phyloP scores from a whole-genome alignment of 2,113 vertebrate species.

The Cinclus mexicanus region DNA sequence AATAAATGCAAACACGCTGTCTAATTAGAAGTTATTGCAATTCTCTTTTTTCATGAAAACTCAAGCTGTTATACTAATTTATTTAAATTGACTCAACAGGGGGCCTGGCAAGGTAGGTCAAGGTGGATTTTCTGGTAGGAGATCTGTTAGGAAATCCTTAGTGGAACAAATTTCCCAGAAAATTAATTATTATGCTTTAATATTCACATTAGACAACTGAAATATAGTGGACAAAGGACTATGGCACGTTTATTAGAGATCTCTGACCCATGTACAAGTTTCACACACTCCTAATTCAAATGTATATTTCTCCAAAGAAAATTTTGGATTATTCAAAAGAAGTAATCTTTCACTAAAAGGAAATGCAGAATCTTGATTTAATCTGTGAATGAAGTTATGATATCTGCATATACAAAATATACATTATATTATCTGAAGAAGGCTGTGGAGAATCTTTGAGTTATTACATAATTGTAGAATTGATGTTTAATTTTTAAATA shows the following conservation, averaged over 20 bases:
- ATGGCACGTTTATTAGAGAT: background rate
- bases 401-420: background rate
- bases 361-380: background rate
- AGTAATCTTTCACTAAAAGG: background rate
- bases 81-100: conserved; percentile 35
- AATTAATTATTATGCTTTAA: background rate
- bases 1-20: background rate
- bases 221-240: background rate
- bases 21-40: conserved; percentile 31
- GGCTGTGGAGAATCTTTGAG: background rate
- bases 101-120: conserved; percentile 31
- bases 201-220: background rate
- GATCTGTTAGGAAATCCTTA: background rate
- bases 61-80: conserved; percentile 14
- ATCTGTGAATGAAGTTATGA: background rate
- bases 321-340: background rate
- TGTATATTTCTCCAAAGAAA: background rate
- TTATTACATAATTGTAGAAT: background rate
- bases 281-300: background rate
- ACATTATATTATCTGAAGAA: background rate
- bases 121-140: conserved; percentile 45
- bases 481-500: background rate
- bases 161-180: conserved; percentile 2
- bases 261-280: background rate
- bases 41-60: conserved; percentile 23